Evolutionary conservation across 2,888 invertebrate species (phyloP).

Genomic region (Limenitis arthemis): DNA sequence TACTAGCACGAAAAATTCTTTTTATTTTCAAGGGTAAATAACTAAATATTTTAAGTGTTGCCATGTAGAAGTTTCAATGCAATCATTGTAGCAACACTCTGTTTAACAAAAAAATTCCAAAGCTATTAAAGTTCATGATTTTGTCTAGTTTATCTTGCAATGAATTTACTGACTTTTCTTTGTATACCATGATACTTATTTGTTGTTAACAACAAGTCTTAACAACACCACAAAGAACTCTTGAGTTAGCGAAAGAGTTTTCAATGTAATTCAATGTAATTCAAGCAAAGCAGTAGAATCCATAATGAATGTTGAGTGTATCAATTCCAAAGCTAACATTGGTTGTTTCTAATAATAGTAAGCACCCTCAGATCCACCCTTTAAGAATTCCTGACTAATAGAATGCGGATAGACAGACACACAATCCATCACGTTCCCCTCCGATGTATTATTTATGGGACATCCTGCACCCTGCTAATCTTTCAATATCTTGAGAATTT

Average conservation of each 20-base stretch:
- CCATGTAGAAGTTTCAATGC: too few relatives aligned
- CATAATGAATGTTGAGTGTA: conserved; percentile 47
- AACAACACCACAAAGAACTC: too few relatives aligned
- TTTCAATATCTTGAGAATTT: conserved; percentile 71
- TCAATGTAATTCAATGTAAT: conserved; percentile 1
- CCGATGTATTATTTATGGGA: conserved; percentile 70
- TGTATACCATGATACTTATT: too few relatives aligned
- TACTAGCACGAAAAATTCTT: too few relatives aligned
- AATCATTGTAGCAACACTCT: too few relatives aligned
- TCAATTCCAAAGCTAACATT: conserved; percentile 62
- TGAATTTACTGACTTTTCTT: too few relatives aligned
- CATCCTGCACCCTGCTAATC: conserved; percentile 66
- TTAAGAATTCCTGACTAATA: conserved; percentile 69
- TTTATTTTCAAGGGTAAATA: too few relatives aligned
- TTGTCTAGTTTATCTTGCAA: too few relatives aligned
- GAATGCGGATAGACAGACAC: conserved; percentile 65
- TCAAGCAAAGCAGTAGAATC: conserved; percentile 7
- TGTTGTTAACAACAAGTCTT: too few relatives aligned
- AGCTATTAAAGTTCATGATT: too few relatives aligned
- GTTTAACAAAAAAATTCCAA: too few relatives aligned
- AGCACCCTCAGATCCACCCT: conserved; percentile 60
- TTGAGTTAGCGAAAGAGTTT: neutral
- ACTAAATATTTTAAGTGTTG: too few relatives aligned
- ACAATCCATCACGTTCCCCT: conserved; percentile 67
- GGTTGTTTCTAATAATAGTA: conserved; percentile 57